Evolutionary conservation across 2,797 vertebrate species (phyloP).

Genomic region (Gouania willdenowi): DNA sequence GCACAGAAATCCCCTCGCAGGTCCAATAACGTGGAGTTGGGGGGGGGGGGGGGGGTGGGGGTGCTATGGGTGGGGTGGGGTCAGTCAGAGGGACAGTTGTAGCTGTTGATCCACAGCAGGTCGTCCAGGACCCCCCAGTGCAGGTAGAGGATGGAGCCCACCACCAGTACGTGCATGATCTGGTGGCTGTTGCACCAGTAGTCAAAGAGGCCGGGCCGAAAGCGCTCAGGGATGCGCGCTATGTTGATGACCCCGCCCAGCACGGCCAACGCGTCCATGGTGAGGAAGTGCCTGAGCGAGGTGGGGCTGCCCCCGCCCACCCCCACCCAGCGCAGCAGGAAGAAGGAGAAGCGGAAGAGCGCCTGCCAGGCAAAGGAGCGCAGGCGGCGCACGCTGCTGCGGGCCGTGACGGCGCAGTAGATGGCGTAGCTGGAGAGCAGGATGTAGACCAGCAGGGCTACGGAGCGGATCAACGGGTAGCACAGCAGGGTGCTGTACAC

Average conservation of each 20-base stretch:
- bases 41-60: neutral
- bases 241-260: slow-evolving; percentile 90
- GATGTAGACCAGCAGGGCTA: slow-evolving; percentile 83
- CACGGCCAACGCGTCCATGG: slow-evolving; percentile 87
- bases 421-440: slow-evolving; percentile 84
- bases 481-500: slow-evolving; percentile 90
- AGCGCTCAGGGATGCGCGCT: slow-evolving; percentile 86
- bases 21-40: neutral
- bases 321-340: slow-evolving; percentile 83
- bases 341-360: slow-evolving; percentile 87
- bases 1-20: slow-evolving; percentile 18
- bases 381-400: slow-evolving; percentile 75
- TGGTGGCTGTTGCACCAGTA: slow-evolving; percentile 97
- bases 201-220: slow-evolving; percentile 89
- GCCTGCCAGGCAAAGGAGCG: slow-evolving; percentile 90
- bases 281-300: slow-evolving; percentile 85
- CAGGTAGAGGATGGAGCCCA: slow-evolving; percentile 87
- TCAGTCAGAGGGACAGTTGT: slow-evolving; percentile 84
- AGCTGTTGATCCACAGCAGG: slow-evolving; percentile 85
- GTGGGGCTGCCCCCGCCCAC: slow-evolving; percentile 85
- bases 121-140: slow-evolving; percentile 91
- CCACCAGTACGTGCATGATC: slow-evolving; percentile 93
- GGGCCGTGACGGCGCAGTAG: slow-evolving; percentile 87
- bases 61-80: slow-evolving; percentile 10
- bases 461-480: slow-evolving; percentile 80